Base-by-base conservation (phyloP, 2,113 vertebrate species). In the Anhinga anhinga region DNA sequence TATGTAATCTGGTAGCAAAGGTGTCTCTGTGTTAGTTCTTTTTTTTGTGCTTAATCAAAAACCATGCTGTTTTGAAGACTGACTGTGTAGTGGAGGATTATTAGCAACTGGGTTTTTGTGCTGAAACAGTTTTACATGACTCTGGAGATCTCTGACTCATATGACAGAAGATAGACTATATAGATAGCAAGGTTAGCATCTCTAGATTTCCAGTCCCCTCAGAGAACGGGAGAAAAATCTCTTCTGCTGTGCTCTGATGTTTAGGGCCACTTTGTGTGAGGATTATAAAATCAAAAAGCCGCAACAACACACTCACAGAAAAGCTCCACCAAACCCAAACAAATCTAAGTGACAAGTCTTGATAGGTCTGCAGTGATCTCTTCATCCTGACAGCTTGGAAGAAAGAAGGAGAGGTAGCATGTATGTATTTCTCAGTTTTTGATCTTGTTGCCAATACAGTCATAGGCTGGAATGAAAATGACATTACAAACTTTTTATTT, bases 301-400 rank as follows among this genome's bases (percentile, higher is more conserved):
- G 19, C 13, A 86, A 32, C n/a, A 61, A 67, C 38, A 85, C 10
- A 62, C 5, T 74, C 23, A 27, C 14, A 80, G 61, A 85, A 93
- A 89, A 76, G 10, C 3, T 0, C 1, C 53, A 42, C 13, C 44
- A 82, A 93, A 83, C 27, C n/a, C 55, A 77, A 83, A 91, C 27
- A 96, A 93, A 94, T 88, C 79, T 95, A 93, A 84, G 13, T 72
- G 65, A 66, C 29, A 88, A n/a, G 11, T 34, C 73, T 77, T 81
- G 62, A 91, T 89, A 82, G n/a, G 13, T 63, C 34, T 81, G n/a
- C 36, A 71, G 49, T 50, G 80, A 86, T 94, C 21, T 84, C 32
- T 92, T 88, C 74, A 79, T 83, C 49, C 20, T 95, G n/a, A 55
- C 52, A 96, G 38, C 19, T 34, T 79, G 55, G 34, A 95, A 95